phyloP scores from a whole-genome alignment of 2,797 vertebrate species.

The Sebastes elongatus region DNA sequence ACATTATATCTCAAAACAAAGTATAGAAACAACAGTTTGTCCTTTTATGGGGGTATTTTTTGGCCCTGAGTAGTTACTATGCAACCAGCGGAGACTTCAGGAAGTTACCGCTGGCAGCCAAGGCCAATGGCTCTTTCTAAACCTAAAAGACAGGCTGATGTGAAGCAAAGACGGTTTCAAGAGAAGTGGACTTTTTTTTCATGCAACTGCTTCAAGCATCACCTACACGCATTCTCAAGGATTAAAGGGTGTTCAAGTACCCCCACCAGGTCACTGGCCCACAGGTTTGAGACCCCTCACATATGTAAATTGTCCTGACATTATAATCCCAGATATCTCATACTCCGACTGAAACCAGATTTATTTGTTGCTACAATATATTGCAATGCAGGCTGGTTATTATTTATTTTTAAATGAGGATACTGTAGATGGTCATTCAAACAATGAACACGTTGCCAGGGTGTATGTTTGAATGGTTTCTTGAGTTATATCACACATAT shows the following conservation, averaged over 20 bases:
- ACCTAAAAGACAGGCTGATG: background rate
- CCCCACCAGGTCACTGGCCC: background rate
- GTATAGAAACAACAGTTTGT: background rate
- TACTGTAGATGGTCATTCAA: background rate
- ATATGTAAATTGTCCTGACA: background rate
- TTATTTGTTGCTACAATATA: background rate
- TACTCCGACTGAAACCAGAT: background rate
- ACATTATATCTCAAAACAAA: background rate
- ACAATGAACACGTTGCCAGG: background rate
- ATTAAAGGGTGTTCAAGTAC: background rate
- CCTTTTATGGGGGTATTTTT: background rate
- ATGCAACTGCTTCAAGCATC: background rate
- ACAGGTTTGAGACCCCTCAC: background rate
- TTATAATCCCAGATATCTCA: background rate
- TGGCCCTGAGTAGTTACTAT: background rate
- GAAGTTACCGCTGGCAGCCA: background rate
- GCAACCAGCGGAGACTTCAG: background rate
- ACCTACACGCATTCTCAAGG: background rate
- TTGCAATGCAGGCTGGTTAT: background rate
- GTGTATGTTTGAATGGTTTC: constrained; percentile 5
- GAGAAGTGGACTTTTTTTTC: background rate
- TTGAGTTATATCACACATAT: background rate
- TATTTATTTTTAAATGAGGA: background rate
- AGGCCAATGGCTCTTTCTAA: background rate
- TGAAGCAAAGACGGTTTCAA: background rate